A percentile compares a stretch with the other conserved stretches of the same genome.
These are phyloP conservation scores for Strigops habroptila DNA, from an alignment of 2,113 vertebrate species.

Conservation along the genomic window DNA sequence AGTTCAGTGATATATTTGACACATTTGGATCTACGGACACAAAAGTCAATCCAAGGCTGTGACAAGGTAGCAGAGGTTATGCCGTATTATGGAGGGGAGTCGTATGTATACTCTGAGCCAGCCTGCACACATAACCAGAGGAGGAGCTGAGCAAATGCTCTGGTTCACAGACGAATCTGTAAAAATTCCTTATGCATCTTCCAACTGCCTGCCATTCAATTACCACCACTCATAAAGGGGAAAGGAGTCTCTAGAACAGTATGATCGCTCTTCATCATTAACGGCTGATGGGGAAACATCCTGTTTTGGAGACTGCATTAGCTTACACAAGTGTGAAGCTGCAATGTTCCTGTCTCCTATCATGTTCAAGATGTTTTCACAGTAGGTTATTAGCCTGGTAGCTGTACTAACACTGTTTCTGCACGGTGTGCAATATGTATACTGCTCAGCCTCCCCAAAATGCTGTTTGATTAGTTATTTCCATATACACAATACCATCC, in stretches of 20 bases:
- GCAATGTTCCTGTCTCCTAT: background rate
- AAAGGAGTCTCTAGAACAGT: background rate
- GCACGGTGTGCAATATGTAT: background rate
- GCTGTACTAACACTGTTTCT: background rate
- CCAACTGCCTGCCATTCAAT: background rate
- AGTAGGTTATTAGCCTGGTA: background rate
- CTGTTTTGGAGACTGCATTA: background rate
- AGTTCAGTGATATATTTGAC: background rate
- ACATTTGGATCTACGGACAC: background rate
- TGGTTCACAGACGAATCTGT: background rate
- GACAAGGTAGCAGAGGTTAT: background rate
- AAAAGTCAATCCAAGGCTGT: background rate
- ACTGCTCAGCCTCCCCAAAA: background rate
- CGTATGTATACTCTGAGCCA: fast-evolving
- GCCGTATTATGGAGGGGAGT: fast-evolving
- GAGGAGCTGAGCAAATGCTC: background rate
- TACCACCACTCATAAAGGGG: background rate
- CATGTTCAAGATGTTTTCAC: constrained; percentile 21
- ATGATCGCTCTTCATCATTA: background rate
- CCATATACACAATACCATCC: background rate
- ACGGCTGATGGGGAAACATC: background rate
- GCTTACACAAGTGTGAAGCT: constrained; percentile 1
- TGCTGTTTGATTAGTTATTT: background rate
- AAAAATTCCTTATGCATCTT: background rate
- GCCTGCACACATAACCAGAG: background rate